A percentile compares a stretch with the other conserved stretches of the same genome.
Evolutionary conservation across 1,140 invertebrate genomes (phyloP).

Genomic region (Drosophila lacertosa): DNA sequence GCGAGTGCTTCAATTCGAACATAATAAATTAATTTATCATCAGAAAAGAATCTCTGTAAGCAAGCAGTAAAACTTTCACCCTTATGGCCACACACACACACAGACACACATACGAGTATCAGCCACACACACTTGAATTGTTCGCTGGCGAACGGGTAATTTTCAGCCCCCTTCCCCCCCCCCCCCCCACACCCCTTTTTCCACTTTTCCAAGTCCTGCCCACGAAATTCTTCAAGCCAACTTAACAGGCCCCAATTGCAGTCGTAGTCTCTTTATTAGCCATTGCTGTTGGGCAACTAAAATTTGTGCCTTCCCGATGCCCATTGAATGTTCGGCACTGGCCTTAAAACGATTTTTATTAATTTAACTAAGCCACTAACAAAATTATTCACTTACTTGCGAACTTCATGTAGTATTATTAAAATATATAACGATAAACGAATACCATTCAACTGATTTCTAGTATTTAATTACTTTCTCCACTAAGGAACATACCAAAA

Average conservation of each 20-base stretch:
- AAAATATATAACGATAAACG: too few species aligned
- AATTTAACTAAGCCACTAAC: too few species aligned
- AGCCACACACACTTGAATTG: conserved; percentile 64
- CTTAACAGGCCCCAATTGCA: not conserved
- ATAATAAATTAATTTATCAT: conserved; percentile 84
- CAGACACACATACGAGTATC: conserved; percentile 27
- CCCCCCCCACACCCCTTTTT: not conserved
- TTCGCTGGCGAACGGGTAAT: conserved; percentile 42
- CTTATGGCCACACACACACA: conserved; percentile 43
- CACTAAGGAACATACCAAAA: too few species aligned
- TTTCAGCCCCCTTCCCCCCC: conserved; percentile 3
- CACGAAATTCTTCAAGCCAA: too few species aligned
- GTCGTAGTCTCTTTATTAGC: conserved; percentile 10
- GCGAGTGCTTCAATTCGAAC: conserved; percentile 78
- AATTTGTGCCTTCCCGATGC: not conserved
- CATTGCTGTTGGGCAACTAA: not conserved
- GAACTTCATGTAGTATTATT: too few species aligned
- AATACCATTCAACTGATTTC: not conserved
- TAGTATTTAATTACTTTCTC: too few species aligned
- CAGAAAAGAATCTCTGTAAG: conserved; percentile 81
- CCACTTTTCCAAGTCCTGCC: too few species aligned
- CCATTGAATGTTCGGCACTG: too few species aligned
- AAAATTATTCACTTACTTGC: too few species aligned
- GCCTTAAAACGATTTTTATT: too few species aligned
- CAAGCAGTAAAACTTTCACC: conserved; percentile 79